Conservation (phyloP, 2,888 invertebrate genomes). For the Aethes cnicana region DNA sequence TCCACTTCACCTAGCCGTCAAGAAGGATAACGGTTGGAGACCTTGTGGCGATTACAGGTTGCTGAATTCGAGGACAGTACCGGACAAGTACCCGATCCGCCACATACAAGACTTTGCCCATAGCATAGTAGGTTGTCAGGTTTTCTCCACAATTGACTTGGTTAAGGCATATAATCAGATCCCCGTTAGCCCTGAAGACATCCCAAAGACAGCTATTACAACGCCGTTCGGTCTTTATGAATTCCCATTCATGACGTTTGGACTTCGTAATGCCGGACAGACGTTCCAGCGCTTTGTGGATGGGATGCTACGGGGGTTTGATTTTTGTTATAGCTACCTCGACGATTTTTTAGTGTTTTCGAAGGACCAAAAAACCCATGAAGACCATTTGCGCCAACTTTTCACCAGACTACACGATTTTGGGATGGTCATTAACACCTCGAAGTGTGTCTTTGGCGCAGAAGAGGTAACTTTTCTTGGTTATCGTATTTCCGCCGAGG, state of each 20-base stretch:
- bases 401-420: not conserved
- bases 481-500: not conserved
- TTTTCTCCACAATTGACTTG: not conserved
- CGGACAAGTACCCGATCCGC: too few species aligned
- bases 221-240: too few species aligned
- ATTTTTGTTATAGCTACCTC: conserved; percentile 39
- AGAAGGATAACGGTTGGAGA: too few species aligned
- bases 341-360: conserved; percentile 42
- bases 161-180: too few species aligned
- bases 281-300: too few species aligned
- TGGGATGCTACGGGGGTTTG: conserved; percentile 16
- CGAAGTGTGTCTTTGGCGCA: conserved; percentile 1
- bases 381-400: not conserved
- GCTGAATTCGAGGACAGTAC: too few species aligned
- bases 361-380: conserved; percentile 18
- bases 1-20: too few species aligned
- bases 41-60: too few species aligned
- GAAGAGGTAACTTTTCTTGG: conserved; percentile 4
- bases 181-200: not conserved
- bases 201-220: not conserved
- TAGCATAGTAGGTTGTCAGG: not conserved
- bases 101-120: not conserved
- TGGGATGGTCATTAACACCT: not conserved
- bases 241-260: too few species aligned
- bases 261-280: too few species aligned